Conservation (phyloP, 2,113 vertebrate genomes). For the Mormoops blainvillei region DNA sequence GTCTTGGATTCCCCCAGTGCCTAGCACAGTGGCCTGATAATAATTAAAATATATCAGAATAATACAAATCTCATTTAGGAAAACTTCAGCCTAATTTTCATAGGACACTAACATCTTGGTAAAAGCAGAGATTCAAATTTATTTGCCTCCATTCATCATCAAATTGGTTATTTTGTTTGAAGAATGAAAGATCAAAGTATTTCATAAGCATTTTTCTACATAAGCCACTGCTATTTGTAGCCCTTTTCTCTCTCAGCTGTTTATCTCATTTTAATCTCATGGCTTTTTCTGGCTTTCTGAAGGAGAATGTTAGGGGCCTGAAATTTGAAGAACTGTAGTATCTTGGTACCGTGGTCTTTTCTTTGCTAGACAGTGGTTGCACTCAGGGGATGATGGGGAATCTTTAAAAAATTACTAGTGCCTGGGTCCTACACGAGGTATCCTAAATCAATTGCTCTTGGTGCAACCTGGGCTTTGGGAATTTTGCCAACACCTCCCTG, state of each 20-base stretch:
- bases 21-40: not conserved
- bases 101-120: not conserved
- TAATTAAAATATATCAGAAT: not conserved
- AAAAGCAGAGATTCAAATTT: not conserved
- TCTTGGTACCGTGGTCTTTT: not conserved
- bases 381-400: fast-evolving
- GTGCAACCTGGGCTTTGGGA: not conserved
- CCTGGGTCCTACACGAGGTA: not conserved
- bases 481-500: not conserved
- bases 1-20: not conserved
- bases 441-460: not conserved
- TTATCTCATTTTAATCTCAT: conserved; percentile 27
- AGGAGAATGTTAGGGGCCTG: not conserved
- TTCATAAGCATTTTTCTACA: not conserved
- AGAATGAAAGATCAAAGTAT: conserved; percentile 47
- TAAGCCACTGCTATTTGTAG: not conserved
- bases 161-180: conserved; percentile 23
- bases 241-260: not conserved
- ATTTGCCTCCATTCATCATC: conserved; percentile 1
- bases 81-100: not conserved
- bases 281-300: not conserved
- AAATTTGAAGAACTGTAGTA: not conserved
- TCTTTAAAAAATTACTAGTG: not conserved
- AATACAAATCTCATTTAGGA: not conserved
- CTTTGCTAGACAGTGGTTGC: not conserved